Percentiles rank a stretch among this genome's conserved stretches.
Evolutionary conservation across 2,888 invertebrate genomes (phyloP).

Genomic region (Poecilus cupreus): DNA sequence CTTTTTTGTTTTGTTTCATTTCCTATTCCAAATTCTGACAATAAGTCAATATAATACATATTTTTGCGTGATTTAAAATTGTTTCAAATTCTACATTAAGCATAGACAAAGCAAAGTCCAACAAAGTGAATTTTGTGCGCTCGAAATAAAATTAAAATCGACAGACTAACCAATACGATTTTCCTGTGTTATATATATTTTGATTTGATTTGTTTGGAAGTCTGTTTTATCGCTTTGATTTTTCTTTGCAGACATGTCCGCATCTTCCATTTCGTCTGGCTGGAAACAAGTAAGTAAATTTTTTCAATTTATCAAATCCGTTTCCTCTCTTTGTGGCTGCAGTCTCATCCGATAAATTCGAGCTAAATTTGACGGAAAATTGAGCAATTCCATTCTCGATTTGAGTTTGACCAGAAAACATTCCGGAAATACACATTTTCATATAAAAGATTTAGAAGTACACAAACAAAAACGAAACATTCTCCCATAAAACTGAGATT

Average conservation of each 20-base stretch:
- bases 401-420: not conserved
- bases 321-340: constrained; percentile 1
- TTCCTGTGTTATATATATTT: not conserved
- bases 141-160: not conserved
- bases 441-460: not conserved
- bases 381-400: constrained; percentile 24
- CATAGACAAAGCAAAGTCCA: no score
- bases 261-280: constrained; percentile 36
- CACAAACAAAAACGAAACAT: no score
- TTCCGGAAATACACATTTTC: not conserved
- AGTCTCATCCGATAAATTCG: constrained; percentile 17
- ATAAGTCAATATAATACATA: no score
- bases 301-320: constrained; percentile 40
- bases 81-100: no score
- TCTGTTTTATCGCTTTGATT: not conserved
- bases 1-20: no score
- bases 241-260: constrained; percentile 39
- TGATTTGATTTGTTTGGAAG: constrained; percentile 22
- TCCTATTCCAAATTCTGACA: no score
- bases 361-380: constrained; percentile 39
- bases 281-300: constrained; percentile 42
- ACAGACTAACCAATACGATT: not conserved
- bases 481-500: not conserved
- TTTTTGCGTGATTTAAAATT: no score
- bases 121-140: no score